Percentiles rank a stretch among this genome's conserved stretches.
Conservation (phyloP, 2,113 vertebrate genomes). For the Catharus fuscescens region DNA sequence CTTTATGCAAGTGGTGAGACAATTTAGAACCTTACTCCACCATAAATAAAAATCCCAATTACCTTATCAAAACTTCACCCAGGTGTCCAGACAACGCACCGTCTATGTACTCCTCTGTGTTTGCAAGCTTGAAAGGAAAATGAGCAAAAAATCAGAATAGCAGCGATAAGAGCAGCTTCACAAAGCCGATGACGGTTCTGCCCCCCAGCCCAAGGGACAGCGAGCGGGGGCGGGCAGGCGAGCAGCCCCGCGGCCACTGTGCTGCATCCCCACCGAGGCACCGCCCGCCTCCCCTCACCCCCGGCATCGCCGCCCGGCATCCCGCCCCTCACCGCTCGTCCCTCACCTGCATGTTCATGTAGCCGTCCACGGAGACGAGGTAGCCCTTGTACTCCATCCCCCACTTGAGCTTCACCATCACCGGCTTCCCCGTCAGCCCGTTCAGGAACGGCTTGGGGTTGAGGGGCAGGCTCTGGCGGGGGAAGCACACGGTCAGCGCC, state of each 20-base stretch:
- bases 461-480: slow-evolving; percentile 90
- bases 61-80: slow-evolving; percentile 97
- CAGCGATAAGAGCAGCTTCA: accelerated
- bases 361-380: slow-evolving; percentile 95
- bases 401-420: slow-evolving; percentile 99
- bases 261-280: too few species aligned
- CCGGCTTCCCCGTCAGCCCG: slow-evolving; percentile 95
- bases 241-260: accelerated
- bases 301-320: too few species aligned
- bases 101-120: slow-evolving; percentile 99
- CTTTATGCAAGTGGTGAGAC: accelerated
- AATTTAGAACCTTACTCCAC: too few species aligned
- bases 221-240: accelerated
- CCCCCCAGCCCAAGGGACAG: not conserved
- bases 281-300: accelerated
- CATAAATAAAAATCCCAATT: not conserved
- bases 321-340: too few species aligned
- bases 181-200: accelerated
- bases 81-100: slow-evolving; percentile 95
- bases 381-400: slow-evolving; percentile 99
- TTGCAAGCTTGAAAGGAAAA: slow-evolving; percentile 83
- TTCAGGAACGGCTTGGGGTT: slow-evolving; percentile 98
- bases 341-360: slow-evolving; percentile 98
- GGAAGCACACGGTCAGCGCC: not conserved
- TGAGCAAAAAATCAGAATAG: accelerated